Evolutionary conservation across 2,797 vertebrate genomes (phyloP).

Genomic region (Naso thynnoides): DNA sequence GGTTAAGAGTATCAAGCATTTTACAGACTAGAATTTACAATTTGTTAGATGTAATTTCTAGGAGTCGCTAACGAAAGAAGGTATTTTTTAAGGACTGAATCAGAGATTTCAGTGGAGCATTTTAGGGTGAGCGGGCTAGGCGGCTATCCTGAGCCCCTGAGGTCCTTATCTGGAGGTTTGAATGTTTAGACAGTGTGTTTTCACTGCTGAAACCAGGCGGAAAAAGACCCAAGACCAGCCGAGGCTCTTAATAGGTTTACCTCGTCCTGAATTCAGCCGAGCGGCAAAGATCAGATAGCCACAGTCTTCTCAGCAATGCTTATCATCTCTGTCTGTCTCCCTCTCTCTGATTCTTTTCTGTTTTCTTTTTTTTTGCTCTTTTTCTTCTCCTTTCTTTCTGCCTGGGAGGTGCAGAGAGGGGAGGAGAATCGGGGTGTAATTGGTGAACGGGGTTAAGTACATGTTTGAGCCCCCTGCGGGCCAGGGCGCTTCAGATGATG

Average conservation of each 20-base stretch:
- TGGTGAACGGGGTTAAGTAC: slow-evolving; percentile 99
- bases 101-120: slow-evolving; percentile 11
- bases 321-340: slow-evolving; percentile 62
- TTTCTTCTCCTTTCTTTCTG: slow-evolving; percentile 70
- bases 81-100: slow-evolving; percentile 7
- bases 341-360: background rate
- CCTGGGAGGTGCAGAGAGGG: slow-evolving; percentile 64
- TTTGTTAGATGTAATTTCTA: slow-evolving; percentile 31
- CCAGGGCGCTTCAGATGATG: slow-evolving; percentile 97
- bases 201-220: slow-evolving; percentile 89
- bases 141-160: slow-evolving; percentile 60
- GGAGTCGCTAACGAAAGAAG: slow-evolving; percentile 3
- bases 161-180: slow-evolving; percentile 94
- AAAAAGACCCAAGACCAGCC: slow-evolving; percentile 59
- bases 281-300: slow-evolving; percentile 96
- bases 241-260: slow-evolving; percentile 92
- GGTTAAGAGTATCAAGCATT: slow-evolving; percentile 42
- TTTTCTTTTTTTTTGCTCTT: slow-evolving; percentile 50
- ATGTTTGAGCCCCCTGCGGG: slow-evolving; percentile 98
- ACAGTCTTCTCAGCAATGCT: slow-evolving; percentile 84
- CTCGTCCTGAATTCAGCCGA: slow-evolving; percentile 89
- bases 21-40: slow-evolving; percentile 33
- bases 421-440: slow-evolving; percentile 89
- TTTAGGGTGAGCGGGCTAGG: slow-evolving; percentile 24
- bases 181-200: slow-evolving; percentile 97